Conservation (phyloP, 2,888 invertebrate genomes). For the Troides aeacus region DNA sequence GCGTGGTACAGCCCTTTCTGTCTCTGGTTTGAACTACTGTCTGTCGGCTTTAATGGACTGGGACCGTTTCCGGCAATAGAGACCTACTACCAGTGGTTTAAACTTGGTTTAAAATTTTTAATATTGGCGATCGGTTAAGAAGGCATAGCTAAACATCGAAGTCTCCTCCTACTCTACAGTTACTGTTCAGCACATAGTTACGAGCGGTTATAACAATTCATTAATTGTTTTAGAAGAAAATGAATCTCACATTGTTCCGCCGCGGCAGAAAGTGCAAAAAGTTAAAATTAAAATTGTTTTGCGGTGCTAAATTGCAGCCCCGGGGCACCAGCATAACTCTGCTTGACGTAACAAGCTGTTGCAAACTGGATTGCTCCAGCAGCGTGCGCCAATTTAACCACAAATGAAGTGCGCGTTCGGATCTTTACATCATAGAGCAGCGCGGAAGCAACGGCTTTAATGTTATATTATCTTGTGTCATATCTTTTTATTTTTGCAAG, state of each 20-base stretch:
- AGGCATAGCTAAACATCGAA: no score
- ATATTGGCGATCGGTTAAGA: no score
- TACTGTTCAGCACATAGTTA: no score
- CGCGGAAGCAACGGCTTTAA: neutral
- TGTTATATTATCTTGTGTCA: neutral
- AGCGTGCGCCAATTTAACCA: slow-evolving; percentile 17
- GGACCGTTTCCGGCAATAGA: no score
- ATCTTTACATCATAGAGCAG: slow-evolving; percentile 11
- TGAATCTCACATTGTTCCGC: neutral
- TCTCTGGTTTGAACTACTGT: no score
- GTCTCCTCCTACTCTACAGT: no score
- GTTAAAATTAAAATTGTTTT: slow-evolving; percentile 23
- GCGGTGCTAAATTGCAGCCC: slow-evolving; percentile 16
- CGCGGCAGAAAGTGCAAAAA: slow-evolving; percentile 11
- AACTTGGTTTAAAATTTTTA: no score
- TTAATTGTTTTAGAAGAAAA: neutral
- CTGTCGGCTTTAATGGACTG: no score
- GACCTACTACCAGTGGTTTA: no score
- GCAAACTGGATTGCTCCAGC: slow-evolving; percentile 23
- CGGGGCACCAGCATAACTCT: slow-evolving; percentile 21
- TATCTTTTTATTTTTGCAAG: neutral
- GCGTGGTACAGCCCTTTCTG: no score
- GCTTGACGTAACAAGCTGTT: slow-evolving; percentile 27
- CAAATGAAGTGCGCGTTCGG: slow-evolving; percentile 24
- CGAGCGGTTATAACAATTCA: no score